Evolutionary conservation across 2,888 invertebrate species (phyloP), one percentile per base, ranked within the genome.

Genomic region (Chaetogeoica ovagalla): DNA sequence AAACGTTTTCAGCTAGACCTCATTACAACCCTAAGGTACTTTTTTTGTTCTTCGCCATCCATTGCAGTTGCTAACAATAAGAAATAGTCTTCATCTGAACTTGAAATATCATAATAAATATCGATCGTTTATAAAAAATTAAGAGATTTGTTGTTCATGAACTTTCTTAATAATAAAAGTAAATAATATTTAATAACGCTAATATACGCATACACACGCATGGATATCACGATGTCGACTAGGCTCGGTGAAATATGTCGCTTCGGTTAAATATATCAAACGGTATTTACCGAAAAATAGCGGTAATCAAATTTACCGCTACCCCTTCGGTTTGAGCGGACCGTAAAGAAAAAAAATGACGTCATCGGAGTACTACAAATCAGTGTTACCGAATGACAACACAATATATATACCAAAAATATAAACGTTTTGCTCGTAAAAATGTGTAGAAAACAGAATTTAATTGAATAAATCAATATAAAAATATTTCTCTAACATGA

Each of bases 51-150:
- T 70, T 70, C 57, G 6, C 11, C 23, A 68, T 68, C 68, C 23
- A 68, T 68, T 52, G 11, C 68, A 68, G 68, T 23, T 68, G 68
- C 68, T 52, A 68, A 68, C 68, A 68, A 11, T 68, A 68, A 68
- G 23, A 68, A 5, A 23, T 68, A 21, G 8, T 68, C 30, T 52
- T 68, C 68, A 23, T 68, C 68, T 52, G 68, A 68, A 68, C 68
- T 68, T 52, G 52, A 68, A 7, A 6, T 68, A 52, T 66, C 63
- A 37, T 63, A 63, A 63, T 63, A 37, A 37, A 37, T 37, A 63
- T 63, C 37, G 37, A 63, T 39, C 3, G 37, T 63, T n/a, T n/a
- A n/a, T n/a, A n/a, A n/a, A 21, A 23, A 21, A 60, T 60, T 30
- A 30, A n/a, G n/a, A n/a, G n/a, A n/a, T n/a, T n/a, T 30, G 6